Evolutionary conservation across 1,140 invertebrate genomes (phyloP).

Genomic region (Lepidotrigona ventralis): DNA sequence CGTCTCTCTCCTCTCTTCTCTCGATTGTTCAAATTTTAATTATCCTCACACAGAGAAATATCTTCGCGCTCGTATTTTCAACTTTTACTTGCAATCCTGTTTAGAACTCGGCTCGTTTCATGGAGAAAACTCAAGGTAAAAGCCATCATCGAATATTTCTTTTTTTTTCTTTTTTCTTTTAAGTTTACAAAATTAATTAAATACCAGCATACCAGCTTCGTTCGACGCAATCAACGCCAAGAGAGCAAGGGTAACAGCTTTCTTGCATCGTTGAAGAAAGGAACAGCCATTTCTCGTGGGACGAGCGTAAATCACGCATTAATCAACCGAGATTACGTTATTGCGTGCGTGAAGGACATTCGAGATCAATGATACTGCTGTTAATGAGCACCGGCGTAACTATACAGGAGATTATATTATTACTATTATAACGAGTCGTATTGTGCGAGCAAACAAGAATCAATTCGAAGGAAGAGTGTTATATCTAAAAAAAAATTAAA

Average conservation of each 20-base stretch:
- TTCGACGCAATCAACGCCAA: background rate
- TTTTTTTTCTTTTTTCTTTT: background rate
- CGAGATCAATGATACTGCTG: constrained; percentile 37
- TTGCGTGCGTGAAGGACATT: constrained; percentile 44
- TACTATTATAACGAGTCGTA: constrained; percentile 27
- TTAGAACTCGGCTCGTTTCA: background rate
- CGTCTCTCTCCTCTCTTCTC: constrained; percentile 44
- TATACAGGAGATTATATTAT: background rate
- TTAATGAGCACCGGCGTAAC: constrained; percentile 27
- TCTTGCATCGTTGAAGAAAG: constrained; percentile 16
- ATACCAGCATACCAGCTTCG: background rate
- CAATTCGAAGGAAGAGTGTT: background rate
- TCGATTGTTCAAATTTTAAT: background rate
- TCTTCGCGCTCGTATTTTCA: background rate
- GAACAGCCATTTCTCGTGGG: constrained; percentile 8
- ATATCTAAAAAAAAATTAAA: too few species aligned
- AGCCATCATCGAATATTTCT: background rate
- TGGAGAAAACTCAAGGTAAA: background rate
- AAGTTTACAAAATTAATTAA: background rate
- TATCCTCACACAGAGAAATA: background rate
- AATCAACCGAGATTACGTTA: constrained; percentile 18
- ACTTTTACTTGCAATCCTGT: background rate
- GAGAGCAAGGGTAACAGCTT: constrained; percentile 6
- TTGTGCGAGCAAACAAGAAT: constrained; percentile 29
- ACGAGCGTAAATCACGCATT: constrained; percentile 3